Percentiles rank a stretch among this genome's conserved stretches.
These are phyloP conservation scores for Phrynosoma blainvillii DNA, from an alignment of 2,113 vertebrate species.

Conservation along the genomic window DNA sequence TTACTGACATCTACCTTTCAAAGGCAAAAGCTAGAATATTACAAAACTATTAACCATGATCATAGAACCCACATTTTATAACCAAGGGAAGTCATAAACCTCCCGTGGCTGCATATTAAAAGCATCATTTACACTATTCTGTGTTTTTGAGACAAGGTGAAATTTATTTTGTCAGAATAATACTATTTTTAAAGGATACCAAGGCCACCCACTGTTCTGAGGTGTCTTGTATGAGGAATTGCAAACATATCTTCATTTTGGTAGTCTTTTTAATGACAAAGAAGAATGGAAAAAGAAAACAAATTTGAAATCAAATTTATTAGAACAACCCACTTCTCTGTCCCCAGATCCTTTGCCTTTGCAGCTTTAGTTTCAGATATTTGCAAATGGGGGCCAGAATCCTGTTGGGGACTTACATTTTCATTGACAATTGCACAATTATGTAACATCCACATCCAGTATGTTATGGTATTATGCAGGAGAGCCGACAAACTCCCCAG, in stretches of 20 bases:
- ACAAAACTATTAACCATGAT: slow-evolving; percentile 22
- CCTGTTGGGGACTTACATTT: neutral
- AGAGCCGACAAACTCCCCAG: too few relatives aligned
- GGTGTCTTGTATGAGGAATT: slow-evolving; percentile 3
- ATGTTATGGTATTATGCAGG: too few relatives aligned
- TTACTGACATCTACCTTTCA: slow-evolving; percentile 24
- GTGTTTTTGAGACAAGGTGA: neutral
- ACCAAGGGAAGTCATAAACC: slow-evolving; percentile 42
- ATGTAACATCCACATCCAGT: too few relatives aligned
- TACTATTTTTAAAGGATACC: neutral
- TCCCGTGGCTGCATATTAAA: slow-evolving; percentile 34
- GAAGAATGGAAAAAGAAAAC: neutral
- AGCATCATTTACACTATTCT: neutral
- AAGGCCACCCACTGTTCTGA: slow-evolving; percentile 21
- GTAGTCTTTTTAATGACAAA: neutral
- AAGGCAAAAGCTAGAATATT: slow-evolving; percentile 13
- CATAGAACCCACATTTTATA: slow-evolving; percentile 27
- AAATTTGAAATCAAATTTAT: neutral
- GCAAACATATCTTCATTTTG: neutral
- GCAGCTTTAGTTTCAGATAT: neutral
- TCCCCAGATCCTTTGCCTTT: neutral
- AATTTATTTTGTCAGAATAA: slow-evolving; percentile 26
- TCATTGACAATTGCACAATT: too few relatives aligned
- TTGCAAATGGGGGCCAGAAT: neutral
- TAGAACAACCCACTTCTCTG: neutral